Base-by-base conservation (phyloP, 2,888 invertebrate species). In the Dascillus cervinus region DNA sequence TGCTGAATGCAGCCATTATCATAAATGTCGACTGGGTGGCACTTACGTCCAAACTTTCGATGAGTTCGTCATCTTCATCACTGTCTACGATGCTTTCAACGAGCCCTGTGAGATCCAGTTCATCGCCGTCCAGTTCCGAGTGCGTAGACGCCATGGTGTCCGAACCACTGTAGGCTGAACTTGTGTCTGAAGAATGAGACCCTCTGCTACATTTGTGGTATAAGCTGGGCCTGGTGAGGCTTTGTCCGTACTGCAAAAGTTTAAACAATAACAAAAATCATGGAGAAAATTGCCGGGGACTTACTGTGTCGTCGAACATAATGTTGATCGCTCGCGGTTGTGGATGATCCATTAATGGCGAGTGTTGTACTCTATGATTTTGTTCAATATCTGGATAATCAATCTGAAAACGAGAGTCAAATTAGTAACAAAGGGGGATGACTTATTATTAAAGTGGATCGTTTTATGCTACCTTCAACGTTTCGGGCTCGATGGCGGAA, bases 11-110 rank as follows among this genome's bases (percentile, higher is more conserved):
- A n/a, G n/a, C n/a, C 17, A 15, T 13, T 4, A n/a, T n/a, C n/a
- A n/a, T n/a, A n/a, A n/a, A n/a, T n/a, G n/a, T n/a, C n/a, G n/a
- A n/a, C n/a, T n/a, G n/a, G n/a, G n/a, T n/a, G n/a, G n/a, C 28
- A 67, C 73, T 72, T 66, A 80, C 79, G 61, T 89, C 88, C 78
- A 87, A 85, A 63, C 85, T 86, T 60, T 90, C 89, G 24, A 86
- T 87, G 45, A 90, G 71, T 66, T 94, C 95, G 58, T 91, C 90
- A 56, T 94, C 88, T 60, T 94, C 94, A 66, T 95, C 94, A 22
- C 91, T 92, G 65, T 92, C 94, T 4, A 95, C 95, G 47, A 90
- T 83, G 45, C 92, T 92, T 69, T 97, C 97, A 2, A 89, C 84
- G 41, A 96, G 80, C 25, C 95, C 96, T 22, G 89, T 87, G 37